These are phyloP conservation scores for Dolichomitus sp. DNA, from an alignment of 2,888 invertebrate species.

Conservation along the genomic window DNA sequence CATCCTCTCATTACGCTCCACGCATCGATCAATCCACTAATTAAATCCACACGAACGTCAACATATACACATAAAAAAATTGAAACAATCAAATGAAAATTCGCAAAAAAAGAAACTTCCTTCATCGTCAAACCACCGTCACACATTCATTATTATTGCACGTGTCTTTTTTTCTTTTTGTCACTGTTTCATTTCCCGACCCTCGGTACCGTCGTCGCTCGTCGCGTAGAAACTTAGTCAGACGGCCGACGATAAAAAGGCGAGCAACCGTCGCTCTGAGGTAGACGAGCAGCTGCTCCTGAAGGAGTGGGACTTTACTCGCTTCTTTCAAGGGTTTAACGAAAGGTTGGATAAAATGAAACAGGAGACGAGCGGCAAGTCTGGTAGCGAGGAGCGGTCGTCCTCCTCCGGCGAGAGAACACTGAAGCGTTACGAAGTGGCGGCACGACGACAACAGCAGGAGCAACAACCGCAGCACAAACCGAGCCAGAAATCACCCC, in stretches of 20 bases:
- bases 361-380: slow-evolving; percentile 84
- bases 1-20: slow-evolving; percentile 22
- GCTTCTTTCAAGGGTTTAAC: slow-evolving; percentile 90
- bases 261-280: slow-evolving; percentile 87
- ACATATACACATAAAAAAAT: not conserved
- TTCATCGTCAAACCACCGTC: slow-evolving; percentile 56
- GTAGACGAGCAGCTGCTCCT: slow-evolving; percentile 93
- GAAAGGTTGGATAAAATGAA: slow-evolving; percentile 85
- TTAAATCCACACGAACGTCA: slow-evolving; percentile 3
- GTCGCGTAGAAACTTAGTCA: slow-evolving; percentile 82
- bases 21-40: slow-evolving; percentile 22
- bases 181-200: slow-evolving; percentile 74
- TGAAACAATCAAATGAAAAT: not conserved
- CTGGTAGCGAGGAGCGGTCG: slow-evolving; percentile 76
- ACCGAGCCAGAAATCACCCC: slow-evolving; percentile 75
- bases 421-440: slow-evolving; percentile 77
- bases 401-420: slow-evolving; percentile 78
- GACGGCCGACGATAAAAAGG: slow-evolving; percentile 82
- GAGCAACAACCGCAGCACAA: slow-evolving; percentile 79
- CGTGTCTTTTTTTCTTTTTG: slow-evolving; percentile 72
- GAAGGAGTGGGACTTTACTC: slow-evolving; percentile 95
- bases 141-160: slow-evolving; percentile 71
- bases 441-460: slow-evolving; percentile 74
- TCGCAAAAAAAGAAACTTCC: slow-evolving; percentile 30
- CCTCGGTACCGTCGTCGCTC: slow-evolving; percentile 68